Percentiles rank a stretch among this genome's conserved stretches.
phyloP scores from a whole-genome alignment of 2,113 vertebrate species.

The Octodon degus region DNA sequence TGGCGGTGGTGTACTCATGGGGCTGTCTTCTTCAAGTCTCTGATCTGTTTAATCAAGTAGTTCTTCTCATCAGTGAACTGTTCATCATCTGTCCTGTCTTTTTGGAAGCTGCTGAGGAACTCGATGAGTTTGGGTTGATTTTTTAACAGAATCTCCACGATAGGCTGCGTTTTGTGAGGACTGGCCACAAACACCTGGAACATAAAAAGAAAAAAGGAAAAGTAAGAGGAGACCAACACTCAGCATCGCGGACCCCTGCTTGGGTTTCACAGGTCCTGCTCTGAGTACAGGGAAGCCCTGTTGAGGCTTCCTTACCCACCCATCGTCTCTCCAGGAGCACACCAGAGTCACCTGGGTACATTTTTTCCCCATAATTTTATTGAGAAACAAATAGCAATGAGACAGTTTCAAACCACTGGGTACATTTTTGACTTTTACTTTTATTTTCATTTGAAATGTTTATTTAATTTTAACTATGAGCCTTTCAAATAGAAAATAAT shows the following conservation, averaged over 20 bases:
- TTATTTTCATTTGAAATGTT: background rate
- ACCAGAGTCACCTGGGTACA: background rate
- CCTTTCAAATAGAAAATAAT: background rate
- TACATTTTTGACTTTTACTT: background rate
- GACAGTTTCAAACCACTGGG: too few species aligned
- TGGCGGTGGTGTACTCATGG: conserved; percentile 82
- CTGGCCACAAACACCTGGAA: conserved; percentile 97
- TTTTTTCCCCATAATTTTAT: background rate
- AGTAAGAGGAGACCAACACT: background rate
- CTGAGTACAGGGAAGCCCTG: fast-evolving
- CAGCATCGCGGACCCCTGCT: background rate
- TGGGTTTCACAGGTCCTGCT: fast-evolving
- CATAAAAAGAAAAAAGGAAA: conserved; percentile 51
- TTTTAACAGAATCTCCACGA: conserved; percentile 98
- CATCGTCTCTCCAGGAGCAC: background rate
- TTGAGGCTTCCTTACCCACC: background rate
- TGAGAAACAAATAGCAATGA: too few species aligned
- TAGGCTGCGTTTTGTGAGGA: conserved; percentile 97
- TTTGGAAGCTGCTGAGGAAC: conserved; percentile 98
- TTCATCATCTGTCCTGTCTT: conserved; percentile 95
- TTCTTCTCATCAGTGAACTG: conserved; percentile 99
- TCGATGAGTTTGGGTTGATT: conserved; percentile 98
- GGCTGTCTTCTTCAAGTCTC: conserved; percentile 94
- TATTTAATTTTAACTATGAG: background rate
- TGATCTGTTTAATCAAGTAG: conserved; percentile 98